Base-by-base conservation (phyloP, 2,888 invertebrate species). In the Pollenia griseotomentosa region DNA sequence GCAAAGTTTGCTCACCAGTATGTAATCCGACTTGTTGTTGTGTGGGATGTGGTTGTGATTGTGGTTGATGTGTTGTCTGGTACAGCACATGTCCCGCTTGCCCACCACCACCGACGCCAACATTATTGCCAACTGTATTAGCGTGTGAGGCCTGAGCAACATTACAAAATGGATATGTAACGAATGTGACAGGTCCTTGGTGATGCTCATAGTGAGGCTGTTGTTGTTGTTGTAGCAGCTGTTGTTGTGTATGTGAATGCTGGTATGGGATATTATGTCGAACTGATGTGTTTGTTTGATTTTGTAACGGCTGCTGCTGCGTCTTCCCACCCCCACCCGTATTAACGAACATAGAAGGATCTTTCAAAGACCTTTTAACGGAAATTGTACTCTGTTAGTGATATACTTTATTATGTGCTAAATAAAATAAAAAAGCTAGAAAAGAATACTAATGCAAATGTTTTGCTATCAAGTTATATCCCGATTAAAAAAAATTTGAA, bases 301-400 rank as follows among this genome's bases (percentile, higher is more conserved):
- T 86, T 81, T 91, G 91, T 66, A 85, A 82, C 61, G 87, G 88
- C 61, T 89, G 89, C 73, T 90, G 91, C 88, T 90, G 91, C 75
- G 81, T 92, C 92, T 92, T 92, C 92, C 92, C 92, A 92, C 92
- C 92, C 91, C 92, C 92, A 91, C 91, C 92, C 91, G 92, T 88
- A 91, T 90, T 91, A 84, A 90, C 90, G 91, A 90, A 92, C 92
- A 92, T 92, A 90, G 92, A 90, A 91, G 91, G 91, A 91, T 92
- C 90, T 92, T 92, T 91, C 86, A 89, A 89, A 89, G 91, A 91
- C 90, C 92, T 92, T 68, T 14, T 16, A n/a, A 53, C 12, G 7
- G 0, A 53, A 53, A 59, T 16, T 59, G 12, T 59, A 3, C 40
- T 2, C 11, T 65, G 7, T 16, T 6, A 33, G 16, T 4, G n/a